A percentile compares a stretch with the other conserved stretches of the same genome.
phyloP scores from a whole-genome alignment of 2,888 invertebrate species.

The Melanophora roralis region DNA sequence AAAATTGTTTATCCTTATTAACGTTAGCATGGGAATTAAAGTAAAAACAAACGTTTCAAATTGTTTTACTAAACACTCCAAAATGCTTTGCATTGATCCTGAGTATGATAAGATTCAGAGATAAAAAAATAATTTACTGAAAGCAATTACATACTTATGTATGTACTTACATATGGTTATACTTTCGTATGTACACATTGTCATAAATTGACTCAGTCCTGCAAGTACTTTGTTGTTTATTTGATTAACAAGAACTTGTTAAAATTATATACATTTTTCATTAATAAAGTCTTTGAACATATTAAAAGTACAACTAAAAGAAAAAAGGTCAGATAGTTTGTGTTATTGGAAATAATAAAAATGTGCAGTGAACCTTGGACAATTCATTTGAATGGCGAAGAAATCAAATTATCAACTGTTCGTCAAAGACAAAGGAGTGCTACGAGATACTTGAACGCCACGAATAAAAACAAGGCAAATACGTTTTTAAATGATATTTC shows the following conservation, averaged over 20 bases:
- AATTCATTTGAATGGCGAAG: slow-evolving; percentile 64
- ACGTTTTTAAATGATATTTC: slow-evolving; percentile 69
- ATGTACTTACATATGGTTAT: background rate
- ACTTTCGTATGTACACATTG: background rate
- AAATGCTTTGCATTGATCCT: too few species aligned
- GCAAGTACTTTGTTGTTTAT: background rate
- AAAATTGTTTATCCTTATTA: too few species aligned
- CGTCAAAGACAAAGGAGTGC: slow-evolving; percentile 45
- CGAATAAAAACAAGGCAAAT: slow-evolving; percentile 54
- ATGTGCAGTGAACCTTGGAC: slow-evolving; percentile 68
- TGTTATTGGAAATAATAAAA: background rate
- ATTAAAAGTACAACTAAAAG: background rate
- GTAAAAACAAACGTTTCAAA: too few species aligned
- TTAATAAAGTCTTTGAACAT: background rate
- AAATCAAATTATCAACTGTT: slow-evolving; percentile 46
- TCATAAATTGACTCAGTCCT: background rate
- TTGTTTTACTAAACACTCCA: too few species aligned
- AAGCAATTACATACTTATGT: background rate
- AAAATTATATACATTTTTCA: background rate
- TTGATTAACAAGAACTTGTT: background rate
- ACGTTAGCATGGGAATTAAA: too few species aligned
- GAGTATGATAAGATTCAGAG: slow-evolving; percentile 15
- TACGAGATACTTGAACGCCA: slow-evolving; percentile 64
- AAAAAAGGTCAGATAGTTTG: too few species aligned
- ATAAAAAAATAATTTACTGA: slow-evolving; percentile 53